These are phyloP conservation scores for Enhydra lutris DNA, from an alignment of 2,113 vertebrate species.

Conservation along the genomic window DNA sequence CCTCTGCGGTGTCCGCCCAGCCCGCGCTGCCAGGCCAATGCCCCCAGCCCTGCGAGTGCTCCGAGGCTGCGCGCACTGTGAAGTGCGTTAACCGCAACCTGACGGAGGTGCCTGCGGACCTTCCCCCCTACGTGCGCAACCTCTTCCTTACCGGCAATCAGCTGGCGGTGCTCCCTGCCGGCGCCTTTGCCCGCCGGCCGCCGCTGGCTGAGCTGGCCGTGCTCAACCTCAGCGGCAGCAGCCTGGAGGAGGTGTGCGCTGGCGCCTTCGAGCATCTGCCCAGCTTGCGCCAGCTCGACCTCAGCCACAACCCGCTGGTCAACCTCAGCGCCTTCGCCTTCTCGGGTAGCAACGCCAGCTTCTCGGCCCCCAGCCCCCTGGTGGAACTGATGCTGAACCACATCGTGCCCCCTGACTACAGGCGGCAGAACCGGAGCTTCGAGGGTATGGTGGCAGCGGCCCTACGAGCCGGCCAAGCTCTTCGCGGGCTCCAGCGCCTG, in stretches of 20 bases:
- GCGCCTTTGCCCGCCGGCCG: slow-evolving; percentile 85
- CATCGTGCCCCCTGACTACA: slow-evolving; percentile 75
- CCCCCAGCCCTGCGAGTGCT: slow-evolving; percentile 88
- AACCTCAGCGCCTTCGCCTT: slow-evolving; percentile 84
- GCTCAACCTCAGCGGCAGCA: slow-evolving; percentile 89
- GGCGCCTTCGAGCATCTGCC: slow-evolving; percentile 88
- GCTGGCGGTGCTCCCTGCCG: slow-evolving; percentile 79
- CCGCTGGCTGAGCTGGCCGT: slow-evolving; percentile 83
- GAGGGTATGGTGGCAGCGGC: slow-evolving; percentile 69
- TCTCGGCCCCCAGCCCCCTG: slow-evolving; percentile 78
- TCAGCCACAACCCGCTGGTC: slow-evolving; percentile 89
- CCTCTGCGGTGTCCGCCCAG: slow-evolving; percentile 20
- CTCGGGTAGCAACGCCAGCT: slow-evolving; percentile 47
- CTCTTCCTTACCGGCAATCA: slow-evolving; percentile 90
- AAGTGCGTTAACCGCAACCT: slow-evolving; percentile 90
- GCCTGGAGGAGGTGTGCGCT: slow-evolving; percentile 82
- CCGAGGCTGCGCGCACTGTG: slow-evolving; percentile 81
- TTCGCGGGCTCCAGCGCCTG: slow-evolving; percentile 84
- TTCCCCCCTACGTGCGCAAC: slow-evolving; percentile 86
- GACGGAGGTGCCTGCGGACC: slow-evolving; percentile 83
- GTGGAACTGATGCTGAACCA: slow-evolving; percentile 85
- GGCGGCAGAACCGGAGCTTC: slow-evolving; percentile 75
- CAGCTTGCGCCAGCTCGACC: slow-evolving; percentile 87
- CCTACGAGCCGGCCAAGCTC: slow-evolving; percentile 73
- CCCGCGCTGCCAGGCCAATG: slow-evolving; percentile 78